Evolutionary conservation across 2,113 vertebrate genomes (phyloP), one percentile per base, ranked within the genome.

Genomic region (Procavia capensis): DNA sequence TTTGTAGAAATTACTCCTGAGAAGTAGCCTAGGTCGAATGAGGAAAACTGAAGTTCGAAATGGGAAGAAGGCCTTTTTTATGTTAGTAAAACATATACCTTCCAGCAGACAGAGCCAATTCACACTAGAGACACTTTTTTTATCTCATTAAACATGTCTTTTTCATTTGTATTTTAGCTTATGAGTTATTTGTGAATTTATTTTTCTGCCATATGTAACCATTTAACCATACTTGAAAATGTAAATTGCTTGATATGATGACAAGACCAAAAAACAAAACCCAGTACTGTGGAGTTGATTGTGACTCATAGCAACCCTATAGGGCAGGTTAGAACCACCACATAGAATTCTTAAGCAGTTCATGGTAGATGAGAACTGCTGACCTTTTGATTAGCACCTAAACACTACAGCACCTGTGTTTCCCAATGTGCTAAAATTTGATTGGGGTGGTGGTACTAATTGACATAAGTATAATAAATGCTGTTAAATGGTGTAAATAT

Each of bases 151-250:
- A 85, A 96, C 43, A 36, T 24, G 47, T n/a, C 14, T 74, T 94
- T 94, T 89, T 75, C 39, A 31, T 59, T 91, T 88, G 47, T 82
- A 50, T 88, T 86, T 96, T 50, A 83, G 9, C 47, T 91, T 80
- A n/a, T 63, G 34, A 66, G 8, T 74, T 1, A 39, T 31, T 47
- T 7, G n/a, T n/a, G n/a, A n/a, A n/a, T 84, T 36, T 9, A 4
- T 34, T 19, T 47, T 36, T 64, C n/a, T n/a, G n/a, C n/a, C n/a
- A n/a, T n/a, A n/a, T n/a, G n/a, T n/a, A n/a, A n/a, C 3, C 10
- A 50, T 50, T 59, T 27, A 87, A 27, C 8, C 1, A 25, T 54
- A 27, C 36, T 68, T 89, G 76, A 72, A 89, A 90, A 96, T 25
- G 9, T 50, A 72, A 68, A 89, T 96, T 64, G 19, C 27, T 93